Evolutionary conservation across 2,888 invertebrate genomes (phyloP).

Genomic region (Nemotelus pantherinus): DNA sequence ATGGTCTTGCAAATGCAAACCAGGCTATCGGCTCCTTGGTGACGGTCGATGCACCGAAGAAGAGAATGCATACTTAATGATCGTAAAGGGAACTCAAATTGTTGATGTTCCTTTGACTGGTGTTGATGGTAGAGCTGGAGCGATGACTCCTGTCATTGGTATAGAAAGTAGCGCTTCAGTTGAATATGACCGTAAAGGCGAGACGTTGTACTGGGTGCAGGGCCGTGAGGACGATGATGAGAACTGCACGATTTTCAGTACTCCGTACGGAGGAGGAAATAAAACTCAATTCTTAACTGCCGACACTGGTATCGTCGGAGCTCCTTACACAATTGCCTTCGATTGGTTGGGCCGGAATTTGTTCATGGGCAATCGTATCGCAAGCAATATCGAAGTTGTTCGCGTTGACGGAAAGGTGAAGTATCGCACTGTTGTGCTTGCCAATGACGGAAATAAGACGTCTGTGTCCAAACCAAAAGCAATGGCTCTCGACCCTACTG

Average conservation of each 20-base stretch:
- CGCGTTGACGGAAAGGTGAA: constrained; percentile 85
- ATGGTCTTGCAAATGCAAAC: constrained; percentile 91
- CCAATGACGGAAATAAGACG: constrained; percentile 85
- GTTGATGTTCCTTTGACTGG: constrained; percentile 83
- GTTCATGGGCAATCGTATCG: constrained; percentile 88
- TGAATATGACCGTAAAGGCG: constrained; percentile 90
- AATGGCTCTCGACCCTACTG: constrained; percentile 90
- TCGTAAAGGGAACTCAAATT: constrained; percentile 89
- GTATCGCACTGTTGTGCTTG: constrained; percentile 85
- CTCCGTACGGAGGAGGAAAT: constrained; percentile 87
- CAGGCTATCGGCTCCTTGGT: constrained; percentile 77
- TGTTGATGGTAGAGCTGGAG: constrained; percentile 80
- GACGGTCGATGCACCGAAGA: constrained; percentile 84
- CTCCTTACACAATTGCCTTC: constrained; percentile 90
- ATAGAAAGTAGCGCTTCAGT: constrained; percentile 87
- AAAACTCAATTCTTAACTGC: constrained; percentile 82
- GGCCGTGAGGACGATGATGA: constrained; percentile 79
- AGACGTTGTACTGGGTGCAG: constrained; percentile 89
- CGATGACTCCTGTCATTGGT: constrained; percentile 87
- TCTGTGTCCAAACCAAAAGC: constrained; percentile 90
- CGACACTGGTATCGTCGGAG: constrained; percentile 88
- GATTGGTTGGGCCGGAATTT: constrained; percentile 97
- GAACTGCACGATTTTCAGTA: constrained; percentile 86
- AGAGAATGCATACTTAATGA: constrained; percentile 88
- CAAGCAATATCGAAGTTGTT: constrained; percentile 91